Percentiles rank a stretch among this genome's conserved stretches.
Conservation (phyloP, 2,888 invertebrate species). For the Drosophila algonquin region DNA sequence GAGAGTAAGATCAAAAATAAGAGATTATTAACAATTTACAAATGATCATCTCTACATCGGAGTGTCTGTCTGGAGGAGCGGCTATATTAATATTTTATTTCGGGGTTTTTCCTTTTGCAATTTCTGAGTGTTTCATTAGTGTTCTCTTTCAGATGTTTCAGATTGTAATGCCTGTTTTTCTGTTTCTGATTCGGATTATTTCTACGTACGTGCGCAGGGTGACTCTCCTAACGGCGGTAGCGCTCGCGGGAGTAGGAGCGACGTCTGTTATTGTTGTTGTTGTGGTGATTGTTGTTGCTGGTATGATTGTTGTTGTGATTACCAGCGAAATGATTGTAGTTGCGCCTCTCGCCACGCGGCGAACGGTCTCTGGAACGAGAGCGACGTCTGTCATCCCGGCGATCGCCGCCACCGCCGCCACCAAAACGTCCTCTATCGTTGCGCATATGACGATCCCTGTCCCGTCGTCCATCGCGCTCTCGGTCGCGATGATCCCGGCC, state of each 20-base stretch:
- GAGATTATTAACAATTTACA: slow-evolving; percentile 51
- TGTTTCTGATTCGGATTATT: slow-evolving; percentile 56
- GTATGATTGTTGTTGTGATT: slow-evolving; percentile 38
- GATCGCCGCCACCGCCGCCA: slow-evolving; percentile 34
- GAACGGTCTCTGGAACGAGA: slow-evolving; percentile 78
- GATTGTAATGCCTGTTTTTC: slow-evolving; percentile 39
- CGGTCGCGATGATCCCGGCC: slow-evolving; percentile 64
- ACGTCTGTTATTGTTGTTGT: slow-evolving; percentile 62
- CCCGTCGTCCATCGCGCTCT: slow-evolving; percentile 63
- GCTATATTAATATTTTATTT: slow-evolving; percentile 27
- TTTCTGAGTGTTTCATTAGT: slow-evolving; percentile 47
- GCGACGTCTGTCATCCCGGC: slow-evolving; percentile 66
- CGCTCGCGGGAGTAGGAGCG: slow-evolving; percentile 83
- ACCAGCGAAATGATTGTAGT: slow-evolving; percentile 59
- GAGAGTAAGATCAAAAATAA: slow-evolving; percentile 48
- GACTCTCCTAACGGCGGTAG: slow-evolving; percentile 79
- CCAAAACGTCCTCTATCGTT: slow-evolving; percentile 74
- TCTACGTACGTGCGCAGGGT: slow-evolving; percentile 73
- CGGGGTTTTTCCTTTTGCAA: slow-evolving; percentile 15
- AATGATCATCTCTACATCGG: slow-evolving; percentile 21
- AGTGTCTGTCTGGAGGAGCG: slow-evolving; percentile 14
- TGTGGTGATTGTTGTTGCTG: slow-evolving; percentile 1
- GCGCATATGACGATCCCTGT: slow-evolving; percentile 66
- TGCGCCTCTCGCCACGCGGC: slow-evolving; percentile 63
- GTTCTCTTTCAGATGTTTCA: slow-evolving; percentile 12